phyloP scores from a whole-genome alignment of 2,797 vertebrate genomes.

The Schizopygopsis pylzovi region DNA sequence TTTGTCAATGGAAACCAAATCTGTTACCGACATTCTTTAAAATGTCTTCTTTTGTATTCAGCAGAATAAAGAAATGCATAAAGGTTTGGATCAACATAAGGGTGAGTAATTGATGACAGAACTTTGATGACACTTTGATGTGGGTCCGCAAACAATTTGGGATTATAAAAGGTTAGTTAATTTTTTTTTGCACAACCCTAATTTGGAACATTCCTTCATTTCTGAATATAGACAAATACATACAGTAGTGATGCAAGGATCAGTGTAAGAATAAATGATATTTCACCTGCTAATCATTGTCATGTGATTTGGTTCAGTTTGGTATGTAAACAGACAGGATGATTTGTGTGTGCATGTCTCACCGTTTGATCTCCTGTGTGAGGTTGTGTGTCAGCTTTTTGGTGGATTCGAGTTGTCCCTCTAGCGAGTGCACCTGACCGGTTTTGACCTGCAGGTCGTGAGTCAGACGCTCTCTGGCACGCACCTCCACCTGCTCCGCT shows the following conservation, averaged over 20 bases:
- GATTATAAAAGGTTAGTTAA: not conserved
- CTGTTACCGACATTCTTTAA: not conserved
- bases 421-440: constrained; percentile 78
- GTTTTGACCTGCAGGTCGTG: constrained; percentile 81
- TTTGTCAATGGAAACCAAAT: not conserved
- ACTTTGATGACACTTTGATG: not conserved
- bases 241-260: not conserved
- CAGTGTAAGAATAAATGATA: no score
- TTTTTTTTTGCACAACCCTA: not conserved
- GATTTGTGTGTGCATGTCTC: constrained; percentile 24
- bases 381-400: constrained; percentile 70
- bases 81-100: not conserved
- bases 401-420: constrained; percentile 77
- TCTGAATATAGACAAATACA: not conserved
- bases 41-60: not conserved
- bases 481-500: constrained; percentile 63
- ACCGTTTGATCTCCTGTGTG: constrained; percentile 78
- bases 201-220: not conserved
- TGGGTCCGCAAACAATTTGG: not conserved
- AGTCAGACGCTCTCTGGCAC: constrained; percentile 69
- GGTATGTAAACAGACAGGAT: not conserved
- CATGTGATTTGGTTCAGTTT: not conserved
- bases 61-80: not conserved
- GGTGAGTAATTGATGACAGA: not conserved
- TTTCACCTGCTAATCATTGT: not conserved